These are phyloP conservation scores for Bombus breviceps DNA, from an alignment of 1,140 invertebrate species.

Conservation along the genomic window DNA sequence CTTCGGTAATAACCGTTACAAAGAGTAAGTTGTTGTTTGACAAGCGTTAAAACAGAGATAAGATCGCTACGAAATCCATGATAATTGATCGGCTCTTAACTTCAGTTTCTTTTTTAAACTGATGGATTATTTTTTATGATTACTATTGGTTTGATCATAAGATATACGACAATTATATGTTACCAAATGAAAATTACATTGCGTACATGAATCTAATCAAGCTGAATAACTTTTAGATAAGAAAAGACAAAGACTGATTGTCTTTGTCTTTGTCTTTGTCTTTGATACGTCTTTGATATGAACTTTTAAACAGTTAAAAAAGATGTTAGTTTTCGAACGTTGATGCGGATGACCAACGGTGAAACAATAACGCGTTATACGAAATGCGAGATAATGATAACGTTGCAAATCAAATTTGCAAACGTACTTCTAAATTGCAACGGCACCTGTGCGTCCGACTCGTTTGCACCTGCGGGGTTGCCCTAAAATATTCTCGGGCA, in stretches of 20 bases:
- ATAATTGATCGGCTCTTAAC: not conserved
- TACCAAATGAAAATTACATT: not conserved
- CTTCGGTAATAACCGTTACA: conserved; percentile 20
- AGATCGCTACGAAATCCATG: conserved; percentile 34
- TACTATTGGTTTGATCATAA: not conserved
- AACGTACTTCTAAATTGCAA: conserved; percentile 43
- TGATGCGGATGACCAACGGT: not conserved
- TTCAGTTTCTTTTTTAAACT: too few species aligned
- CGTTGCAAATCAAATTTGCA: conserved; percentile 24
- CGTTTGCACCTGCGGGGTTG: conserved; percentile 52
- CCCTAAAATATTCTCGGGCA: conserved; percentile 44
- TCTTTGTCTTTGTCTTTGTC: too few species aligned
- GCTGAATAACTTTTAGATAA: not conserved
- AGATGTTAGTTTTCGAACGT: not conserved
- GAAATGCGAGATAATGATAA: not conserved
- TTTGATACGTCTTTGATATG: not conserved
- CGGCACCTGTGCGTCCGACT: conserved; percentile 54
- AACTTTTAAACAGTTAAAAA: not conserved
- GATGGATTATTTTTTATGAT: not conserved
- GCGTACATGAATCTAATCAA: not conserved
- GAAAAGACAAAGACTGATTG: too few species aligned
- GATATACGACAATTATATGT: not conserved
- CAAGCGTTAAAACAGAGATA: conserved; percentile 22
- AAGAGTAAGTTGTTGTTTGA: conserved; percentile 39
- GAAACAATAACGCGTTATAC: not conserved